phyloP scores from a whole-genome alignment of 92 coral and sea anemone genomes.

The Heteractis magnifica region DNA sequence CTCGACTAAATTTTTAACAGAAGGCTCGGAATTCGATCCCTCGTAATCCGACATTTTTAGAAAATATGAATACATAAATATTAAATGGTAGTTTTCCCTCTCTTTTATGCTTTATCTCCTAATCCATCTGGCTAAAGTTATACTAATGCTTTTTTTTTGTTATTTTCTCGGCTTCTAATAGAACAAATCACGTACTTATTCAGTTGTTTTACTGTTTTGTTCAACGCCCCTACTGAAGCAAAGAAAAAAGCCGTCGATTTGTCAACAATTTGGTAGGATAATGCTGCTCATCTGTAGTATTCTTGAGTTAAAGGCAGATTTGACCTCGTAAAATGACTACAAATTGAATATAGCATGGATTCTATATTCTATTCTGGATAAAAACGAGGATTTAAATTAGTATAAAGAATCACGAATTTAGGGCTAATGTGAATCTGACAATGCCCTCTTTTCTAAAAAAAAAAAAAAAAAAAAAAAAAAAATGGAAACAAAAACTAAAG shows the following conservation, averaged over 20 bases:
- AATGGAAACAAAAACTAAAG: no score
- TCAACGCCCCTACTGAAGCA: background rate
- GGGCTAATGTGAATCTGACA: no score
- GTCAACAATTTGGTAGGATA: background rate
- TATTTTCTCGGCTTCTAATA: background rate
- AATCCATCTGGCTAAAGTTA: background rate
- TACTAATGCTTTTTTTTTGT: background rate
- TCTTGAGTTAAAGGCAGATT: background rate
- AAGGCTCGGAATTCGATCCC: background rate
- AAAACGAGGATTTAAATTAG: no score
- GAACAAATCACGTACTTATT: background rate
- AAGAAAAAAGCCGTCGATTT: background rate
- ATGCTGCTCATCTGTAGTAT: background rate
- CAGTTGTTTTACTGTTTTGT: background rate
- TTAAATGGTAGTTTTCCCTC: background rate
- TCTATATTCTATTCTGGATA: background rate
- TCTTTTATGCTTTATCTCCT: background rate
- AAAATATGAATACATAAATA: background rate
- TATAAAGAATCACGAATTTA: no score
- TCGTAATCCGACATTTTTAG: background rate
- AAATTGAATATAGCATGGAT: background rate
- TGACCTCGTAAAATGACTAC: background rate
- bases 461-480: no score
- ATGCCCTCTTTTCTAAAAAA: no score
- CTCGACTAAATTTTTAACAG: background rate